These are phyloP conservation scores for Neoitamus cyanurus DNA, from an alignment of 2,888 invertebrate genomes.

Conservation along the genomic window DNA sequence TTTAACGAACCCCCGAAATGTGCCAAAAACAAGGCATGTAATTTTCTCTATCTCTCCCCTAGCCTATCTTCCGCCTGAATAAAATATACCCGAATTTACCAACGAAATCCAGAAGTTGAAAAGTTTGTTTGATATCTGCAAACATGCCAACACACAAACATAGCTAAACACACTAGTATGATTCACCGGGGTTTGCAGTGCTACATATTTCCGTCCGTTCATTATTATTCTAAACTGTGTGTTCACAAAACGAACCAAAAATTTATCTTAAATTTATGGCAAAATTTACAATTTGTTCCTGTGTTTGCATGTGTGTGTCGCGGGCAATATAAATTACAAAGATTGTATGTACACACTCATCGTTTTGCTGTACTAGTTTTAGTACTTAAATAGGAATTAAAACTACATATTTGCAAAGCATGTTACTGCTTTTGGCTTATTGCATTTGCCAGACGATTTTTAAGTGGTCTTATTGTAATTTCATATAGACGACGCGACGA, in stretches of 20 bases:
- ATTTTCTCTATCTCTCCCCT: slow-evolving; percentile 7
- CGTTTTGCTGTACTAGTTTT: not conserved
- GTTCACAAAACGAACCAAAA: slow-evolving; percentile 29
- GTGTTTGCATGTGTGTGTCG: not conserved
- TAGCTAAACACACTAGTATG: not conserved
- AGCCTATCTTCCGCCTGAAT: slow-evolving; percentile 17
- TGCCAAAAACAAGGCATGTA: slow-evolving; percentile 19
- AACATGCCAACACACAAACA: slow-evolving; percentile 9
- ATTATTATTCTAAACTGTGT: slow-evolving; percentile 29
- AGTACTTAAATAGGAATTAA: not conserved
- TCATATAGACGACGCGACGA: too few relatives aligned
- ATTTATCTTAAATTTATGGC: slow-evolving; percentile 16
- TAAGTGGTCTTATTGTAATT: not conserved
- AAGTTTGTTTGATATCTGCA: slow-evolving; percentile 38
- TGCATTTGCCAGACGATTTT: not conserved
- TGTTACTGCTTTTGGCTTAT: not conserved
- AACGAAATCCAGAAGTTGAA: slow-evolving; percentile 20
- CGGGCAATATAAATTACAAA: not conserved
- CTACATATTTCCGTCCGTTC: not conserved
- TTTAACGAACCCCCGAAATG: not conserved
- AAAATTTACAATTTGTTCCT: not conserved
- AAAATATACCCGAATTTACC: slow-evolving; percentile 15
- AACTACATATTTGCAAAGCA: not conserved
- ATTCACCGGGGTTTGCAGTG: not conserved
- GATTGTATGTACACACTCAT: not conserved